Conservation (phyloP, 2,888 invertebrate species). For the Coremacera marginata region DNA sequence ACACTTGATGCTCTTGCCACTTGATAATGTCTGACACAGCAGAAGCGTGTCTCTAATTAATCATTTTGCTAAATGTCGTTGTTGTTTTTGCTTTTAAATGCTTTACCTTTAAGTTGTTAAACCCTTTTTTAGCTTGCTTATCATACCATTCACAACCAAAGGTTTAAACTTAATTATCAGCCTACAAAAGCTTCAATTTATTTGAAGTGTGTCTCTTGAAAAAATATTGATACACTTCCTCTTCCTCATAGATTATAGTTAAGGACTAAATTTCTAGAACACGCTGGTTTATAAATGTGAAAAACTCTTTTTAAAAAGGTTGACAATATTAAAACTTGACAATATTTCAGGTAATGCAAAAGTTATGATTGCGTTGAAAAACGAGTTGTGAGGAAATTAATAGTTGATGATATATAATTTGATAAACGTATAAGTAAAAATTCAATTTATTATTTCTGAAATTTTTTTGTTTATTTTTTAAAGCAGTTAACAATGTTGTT, state of each 20-base stretch:
- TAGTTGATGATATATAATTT: too few relatives aligned
- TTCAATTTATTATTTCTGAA: too few relatives aligned
- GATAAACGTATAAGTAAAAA: too few relatives aligned
- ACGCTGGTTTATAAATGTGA: not conserved
- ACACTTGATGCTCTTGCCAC: slow-evolving; percentile 6
- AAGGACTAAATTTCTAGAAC: not conserved
- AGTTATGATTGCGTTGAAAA: too few relatives aligned
- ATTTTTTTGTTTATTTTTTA: too few relatives aligned
- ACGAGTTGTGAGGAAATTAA: too few relatives aligned
- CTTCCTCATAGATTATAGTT: not conserved
- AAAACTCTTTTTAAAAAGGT: too few relatives aligned
- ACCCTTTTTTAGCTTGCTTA: not conserved
- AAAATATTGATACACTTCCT: not conserved
- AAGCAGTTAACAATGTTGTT: too few relatives aligned
- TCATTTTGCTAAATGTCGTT: slow-evolving; percentile 47
- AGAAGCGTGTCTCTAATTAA: slow-evolving; percentile 64
- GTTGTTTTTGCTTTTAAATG: not conserved
- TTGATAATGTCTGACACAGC: slow-evolving; percentile 27
- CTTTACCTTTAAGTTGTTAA: not conserved
- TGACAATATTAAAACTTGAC: too few relatives aligned
- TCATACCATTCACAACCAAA: not conserved
- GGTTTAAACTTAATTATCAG: slow-evolving; percentile 13
- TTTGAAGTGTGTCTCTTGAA: not conserved
- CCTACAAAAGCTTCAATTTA: slow-evolving; percentile 25
- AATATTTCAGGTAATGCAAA: too few relatives aligned